phyloP scores from a whole-genome alignment of 2,113 vertebrate genomes.

The Erythrolamprus reginae region DNA sequence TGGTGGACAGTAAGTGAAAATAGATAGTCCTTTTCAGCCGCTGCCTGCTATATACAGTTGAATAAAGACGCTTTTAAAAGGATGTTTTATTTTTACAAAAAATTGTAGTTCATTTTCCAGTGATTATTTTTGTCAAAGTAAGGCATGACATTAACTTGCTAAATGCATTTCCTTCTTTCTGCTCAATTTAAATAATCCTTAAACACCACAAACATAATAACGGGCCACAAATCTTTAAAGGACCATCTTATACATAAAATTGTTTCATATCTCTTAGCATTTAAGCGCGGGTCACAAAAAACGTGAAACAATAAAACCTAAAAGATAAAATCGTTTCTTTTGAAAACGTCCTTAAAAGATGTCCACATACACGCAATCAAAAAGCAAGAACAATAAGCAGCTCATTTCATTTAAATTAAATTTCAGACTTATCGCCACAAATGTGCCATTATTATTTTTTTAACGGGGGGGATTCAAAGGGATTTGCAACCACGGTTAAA shows the following conservation, averaged over 20 bases:
- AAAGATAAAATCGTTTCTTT: not conserved
- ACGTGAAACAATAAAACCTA: not conserved
- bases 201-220: not conserved
- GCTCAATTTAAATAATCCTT: not conserved
- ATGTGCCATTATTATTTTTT: not conserved
- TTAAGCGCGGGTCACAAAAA: not conserved
- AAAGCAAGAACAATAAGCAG: not conserved
- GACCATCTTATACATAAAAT: not conserved
- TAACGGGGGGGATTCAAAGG: not conserved
- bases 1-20: not conserved
- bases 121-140: not conserved
- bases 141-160: not conserved
- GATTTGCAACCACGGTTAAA: not conserved
- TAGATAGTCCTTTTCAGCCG: not conserved
- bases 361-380: not conserved
- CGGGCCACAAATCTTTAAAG: not conserved
- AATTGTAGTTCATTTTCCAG: not conserved
- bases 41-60: slow-evolving; percentile 50
- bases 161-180: not conserved
- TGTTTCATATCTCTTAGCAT: not conserved
- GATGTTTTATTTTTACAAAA: not conserved
- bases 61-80: not conserved
- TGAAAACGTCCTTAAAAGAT: not conserved
- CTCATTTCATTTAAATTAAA: not conserved
- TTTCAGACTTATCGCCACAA: not conserved